Evolutionary conservation across 2,888 invertebrate species (phyloP).

Genomic region (Ferrisia virgata): DNA sequence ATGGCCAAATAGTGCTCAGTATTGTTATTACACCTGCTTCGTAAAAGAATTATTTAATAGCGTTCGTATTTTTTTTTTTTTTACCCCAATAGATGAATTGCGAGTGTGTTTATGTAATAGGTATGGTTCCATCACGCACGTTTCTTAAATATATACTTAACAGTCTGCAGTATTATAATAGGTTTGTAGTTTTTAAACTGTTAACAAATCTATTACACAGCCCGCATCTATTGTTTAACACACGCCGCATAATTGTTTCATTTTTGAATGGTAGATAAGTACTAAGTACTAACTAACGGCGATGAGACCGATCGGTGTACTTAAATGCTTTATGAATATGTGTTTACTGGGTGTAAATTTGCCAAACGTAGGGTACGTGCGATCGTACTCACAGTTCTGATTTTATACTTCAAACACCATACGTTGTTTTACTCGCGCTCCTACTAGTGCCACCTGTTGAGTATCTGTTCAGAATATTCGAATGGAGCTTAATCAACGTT

Average conservation of each 20-base stretch:
- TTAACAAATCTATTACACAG: constrained; percentile 32
- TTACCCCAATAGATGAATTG: background rate
- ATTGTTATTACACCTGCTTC: constrained; percentile 38
- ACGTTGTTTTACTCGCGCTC: background rate
- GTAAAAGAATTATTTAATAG: constrained; percentile 34
- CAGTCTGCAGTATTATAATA: background rate
- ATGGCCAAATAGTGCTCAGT: constrained; percentile 26
- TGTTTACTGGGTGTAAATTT: background rate
- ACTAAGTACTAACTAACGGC: background rate
- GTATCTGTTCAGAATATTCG: background rate
- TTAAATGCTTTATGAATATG: background rate
- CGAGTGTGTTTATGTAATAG: constrained; percentile 34
- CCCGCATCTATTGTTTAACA: constrained; percentile 39
- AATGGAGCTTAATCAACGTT: background rate
- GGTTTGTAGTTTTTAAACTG: constrained; percentile 4
- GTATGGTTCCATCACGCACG: constrained; percentile 27
- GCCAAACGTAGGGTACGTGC: background rate
- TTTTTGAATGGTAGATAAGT: background rate
- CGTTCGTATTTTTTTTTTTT: constrained; percentile 6
- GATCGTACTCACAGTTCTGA: background rate
- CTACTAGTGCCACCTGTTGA: background rate
- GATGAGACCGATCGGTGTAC: background rate
- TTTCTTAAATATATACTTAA: background rate
- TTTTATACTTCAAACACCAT: background rate
- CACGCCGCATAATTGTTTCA: constrained; percentile 24